Conservation (phyloP, 1,140 invertebrate genomes). For the Archivesica marissinica region DNA sequence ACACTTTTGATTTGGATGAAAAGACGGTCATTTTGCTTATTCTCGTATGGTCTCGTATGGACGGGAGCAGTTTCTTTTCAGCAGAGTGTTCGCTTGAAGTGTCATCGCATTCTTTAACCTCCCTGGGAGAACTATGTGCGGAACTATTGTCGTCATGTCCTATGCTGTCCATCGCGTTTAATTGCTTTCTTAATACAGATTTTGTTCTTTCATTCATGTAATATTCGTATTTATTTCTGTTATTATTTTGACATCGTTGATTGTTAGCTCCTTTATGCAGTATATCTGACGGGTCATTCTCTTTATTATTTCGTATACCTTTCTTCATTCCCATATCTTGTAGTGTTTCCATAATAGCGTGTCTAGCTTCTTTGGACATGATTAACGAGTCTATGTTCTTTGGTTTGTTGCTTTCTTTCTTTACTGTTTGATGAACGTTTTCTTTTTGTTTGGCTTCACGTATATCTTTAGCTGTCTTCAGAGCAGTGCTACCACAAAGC, state of each 20-base stretch:
- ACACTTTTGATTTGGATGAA: not conserved
- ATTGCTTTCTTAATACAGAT: slow-evolving; percentile 21
- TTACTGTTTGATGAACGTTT: not conserved
- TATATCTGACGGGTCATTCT: not conserved
- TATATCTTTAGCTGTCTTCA: not conserved
- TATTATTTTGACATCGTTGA: slow-evolving; percentile 24
- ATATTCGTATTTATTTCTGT: slow-evolving; percentile 46
- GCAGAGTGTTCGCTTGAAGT: slow-evolving; percentile 18
- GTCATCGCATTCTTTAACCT: slow-evolving; percentile 39
- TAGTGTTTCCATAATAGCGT: slow-evolving; percentile 54
- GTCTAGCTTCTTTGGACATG: slow-evolving; percentile 58
- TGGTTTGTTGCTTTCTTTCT: not conserved
- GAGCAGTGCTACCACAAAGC: not conserved
- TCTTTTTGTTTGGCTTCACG: not conserved
- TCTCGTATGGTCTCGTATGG: slow-evolving; percentile 28
- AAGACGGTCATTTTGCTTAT: slow-evolving; percentile 1
- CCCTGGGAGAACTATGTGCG: not conserved
- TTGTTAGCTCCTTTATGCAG: slow-evolving; percentile 20
- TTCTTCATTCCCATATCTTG: slow-evolving; percentile 38
- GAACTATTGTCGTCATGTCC: slow-evolving; percentile 51
- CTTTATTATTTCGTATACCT: not conserved
- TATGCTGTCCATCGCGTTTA: slow-evolving; percentile 38
- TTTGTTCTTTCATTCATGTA: slow-evolving; percentile 46
- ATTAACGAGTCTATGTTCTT: slow-evolving; percentile 15
- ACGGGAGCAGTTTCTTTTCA: slow-evolving; percentile 33